phyloP scores from a whole-genome alignment of 2,113 vertebrate genomes.

The Alectura lathami region DNA sequence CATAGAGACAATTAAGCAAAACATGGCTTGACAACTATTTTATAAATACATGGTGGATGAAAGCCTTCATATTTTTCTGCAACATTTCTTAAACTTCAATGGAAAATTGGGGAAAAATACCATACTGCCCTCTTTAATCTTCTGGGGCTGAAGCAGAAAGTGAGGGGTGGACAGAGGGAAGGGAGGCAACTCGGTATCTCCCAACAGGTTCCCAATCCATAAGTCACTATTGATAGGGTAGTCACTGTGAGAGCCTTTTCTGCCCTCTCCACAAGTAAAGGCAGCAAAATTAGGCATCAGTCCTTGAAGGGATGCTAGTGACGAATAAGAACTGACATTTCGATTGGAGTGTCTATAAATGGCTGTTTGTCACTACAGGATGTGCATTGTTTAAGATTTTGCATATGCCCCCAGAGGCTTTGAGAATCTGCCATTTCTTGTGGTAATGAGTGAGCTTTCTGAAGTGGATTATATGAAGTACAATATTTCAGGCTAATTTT shows the following conservation, averaged over 20 bases:
- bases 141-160: neutral
- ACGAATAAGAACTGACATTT: conserved; percentile 19
- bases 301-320: neutral
- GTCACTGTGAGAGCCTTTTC: neutral
- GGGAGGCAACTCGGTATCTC: neutral
- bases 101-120: neutral
- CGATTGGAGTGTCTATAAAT: neutral
- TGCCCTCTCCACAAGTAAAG: neutral
- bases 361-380: conserved; percentile 8
- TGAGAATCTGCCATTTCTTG: neutral
- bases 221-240: neutral
- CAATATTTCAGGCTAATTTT: conserved; percentile 30
- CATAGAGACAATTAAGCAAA: neutral
- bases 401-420: neutral
- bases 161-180: neutral
- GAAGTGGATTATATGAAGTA: conserved; percentile 22
- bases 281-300: neutral
- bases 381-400: conserved; percentile 35
- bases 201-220: neutral
- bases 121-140: neutral
- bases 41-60: neutral
- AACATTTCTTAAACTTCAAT: neutral
- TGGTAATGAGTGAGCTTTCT: conserved; percentile 29
- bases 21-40: neutral
- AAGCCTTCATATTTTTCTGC: neutral